Conservation (phyloP, 2,113 vertebrate genomes). For the Spermophilus dauricus region DNA sequence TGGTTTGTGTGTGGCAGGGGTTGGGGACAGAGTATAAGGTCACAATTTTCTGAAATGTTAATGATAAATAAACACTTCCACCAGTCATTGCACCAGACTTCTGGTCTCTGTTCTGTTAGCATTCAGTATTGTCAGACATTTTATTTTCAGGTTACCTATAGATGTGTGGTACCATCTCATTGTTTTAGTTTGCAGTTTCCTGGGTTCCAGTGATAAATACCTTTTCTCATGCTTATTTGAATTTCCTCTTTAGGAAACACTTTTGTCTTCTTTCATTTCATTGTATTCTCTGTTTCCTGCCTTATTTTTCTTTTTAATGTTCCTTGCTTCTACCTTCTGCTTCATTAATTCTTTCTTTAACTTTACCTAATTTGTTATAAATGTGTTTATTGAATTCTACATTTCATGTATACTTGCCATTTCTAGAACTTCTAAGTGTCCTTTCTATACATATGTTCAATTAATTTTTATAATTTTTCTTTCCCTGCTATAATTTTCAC, state of each 20-base stretch:
- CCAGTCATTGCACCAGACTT: not conserved
- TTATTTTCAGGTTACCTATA: conserved; percentile 32
- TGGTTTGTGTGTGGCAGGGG: not conserved
- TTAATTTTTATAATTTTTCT: conserved; percentile 47
- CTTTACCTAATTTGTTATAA: conserved; percentile 39
- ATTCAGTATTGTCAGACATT: not conserved
- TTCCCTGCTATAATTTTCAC: not conserved
- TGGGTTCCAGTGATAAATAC: not conserved
- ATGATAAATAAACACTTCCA: not conserved
- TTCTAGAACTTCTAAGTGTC: not conserved
- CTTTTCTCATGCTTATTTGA: conserved; percentile 31
- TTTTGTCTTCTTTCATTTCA: not conserved
- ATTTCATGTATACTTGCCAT: not conserved
- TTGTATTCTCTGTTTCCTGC: not conserved
- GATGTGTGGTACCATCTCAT: not conserved
- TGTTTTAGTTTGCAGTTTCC: conserved; percentile 39
- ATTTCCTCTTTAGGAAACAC: not conserved
- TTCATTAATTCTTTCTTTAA: not conserved
- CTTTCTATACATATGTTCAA: not conserved
- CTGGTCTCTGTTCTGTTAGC: not conserved
- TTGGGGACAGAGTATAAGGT: not conserved
- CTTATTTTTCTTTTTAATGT: not conserved
- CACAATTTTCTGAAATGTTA: not conserved
- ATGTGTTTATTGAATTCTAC: not conserved
- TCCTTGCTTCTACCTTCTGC: not conserved